Evolutionary conservation across 2,888 invertebrate genomes (phyloP), one percentile per base, ranked within the genome.

Genomic region (Phytoseiulus persimilis): DNA sequence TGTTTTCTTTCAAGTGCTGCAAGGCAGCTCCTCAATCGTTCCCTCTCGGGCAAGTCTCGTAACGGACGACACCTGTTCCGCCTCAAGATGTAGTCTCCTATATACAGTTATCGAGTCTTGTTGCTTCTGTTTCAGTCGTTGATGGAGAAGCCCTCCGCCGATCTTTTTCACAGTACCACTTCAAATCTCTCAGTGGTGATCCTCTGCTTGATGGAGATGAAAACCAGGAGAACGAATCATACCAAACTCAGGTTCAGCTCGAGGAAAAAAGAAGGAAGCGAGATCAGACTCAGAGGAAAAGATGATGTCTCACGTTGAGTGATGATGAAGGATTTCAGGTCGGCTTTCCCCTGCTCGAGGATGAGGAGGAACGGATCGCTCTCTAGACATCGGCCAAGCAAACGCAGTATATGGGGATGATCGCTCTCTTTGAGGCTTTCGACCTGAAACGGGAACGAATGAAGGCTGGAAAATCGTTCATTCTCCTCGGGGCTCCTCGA

Each of bases 301-400:
- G n/a, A n/a, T n/a, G n/a, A n/a, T n/a, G n/a, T n/a, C 87, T 87
- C 33, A 87, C 87, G 32, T 87, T 87, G 87, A 6, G 87, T 87
- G 87, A 87, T 87, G 18, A 87, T 87, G 87, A 39, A 87, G 87
- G 87, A 39, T 33, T 87, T 87, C 87, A 87, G 32, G 23, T 87
- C 87, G n/a, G 87, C 87, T 87, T 87, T 94, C 92, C 95, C 96
- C 90, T 95, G 94, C 93, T 96, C 96, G 92, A 96, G 95, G 89
- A 96, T 93, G 90, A 96, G 93, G 83, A 97, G 94, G 93, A 95
- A 95, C 0, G 97, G 96, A 91, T 95, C 95, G 28, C 95, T 95
- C 92, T 96, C 95, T 89, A 96, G 93, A 92, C 96, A 96, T 91
- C 95, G 95, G 11, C 96, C 96, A 46, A 96, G 92, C 90, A 96